Evolutionary conservation across 2,888 invertebrate genomes (phyloP).

Genomic region (Dinocampus coccinellae): DNA sequence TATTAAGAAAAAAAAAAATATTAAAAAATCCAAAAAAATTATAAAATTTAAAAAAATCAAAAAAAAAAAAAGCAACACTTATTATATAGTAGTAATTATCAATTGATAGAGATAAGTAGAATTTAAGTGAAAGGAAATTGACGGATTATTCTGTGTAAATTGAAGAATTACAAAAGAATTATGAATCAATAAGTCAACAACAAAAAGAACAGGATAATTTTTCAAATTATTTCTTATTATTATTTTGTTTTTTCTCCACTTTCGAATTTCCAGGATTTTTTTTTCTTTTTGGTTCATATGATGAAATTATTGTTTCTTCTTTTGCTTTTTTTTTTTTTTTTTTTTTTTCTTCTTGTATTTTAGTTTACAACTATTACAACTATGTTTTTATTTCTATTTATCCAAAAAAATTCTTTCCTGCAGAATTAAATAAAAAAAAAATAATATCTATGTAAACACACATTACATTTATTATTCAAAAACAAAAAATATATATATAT

Average conservation of each 20-base stretch:
- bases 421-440: background rate
- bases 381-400: too few species aligned
- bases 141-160: slow-evolving; percentile 47
- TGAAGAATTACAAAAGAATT: slow-evolving; percentile 29
- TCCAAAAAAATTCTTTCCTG: background rate
- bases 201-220: too few species aligned
- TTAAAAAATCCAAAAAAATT: slow-evolving; percentile 52
- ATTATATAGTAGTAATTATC: slow-evolving; percentile 57
- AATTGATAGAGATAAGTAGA: slow-evolving; percentile 40
- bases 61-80: slow-evolving; percentile 52
- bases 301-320: background rate
- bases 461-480: slow-evolving; percentile 60
- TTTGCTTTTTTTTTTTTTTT: background rate
- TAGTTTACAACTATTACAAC: too few species aligned
- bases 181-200: slow-evolving; percentile 18
- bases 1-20: slow-evolving; percentile 47
- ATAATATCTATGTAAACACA: background rate
- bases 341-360: background rate
- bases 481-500: too few species aligned
- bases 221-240: background rate
- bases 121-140: slow-evolving; percentile 36
- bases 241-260: background rate
- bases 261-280: slow-evolving; percentile 10
- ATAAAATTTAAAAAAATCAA: slow-evolving; percentile 48
- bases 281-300: slow-evolving; percentile 19